These are phyloP conservation scores for Ochropleura leucogaster DNA, from an alignment of 2,888 invertebrate genomes.

Conservation along the genomic window DNA sequence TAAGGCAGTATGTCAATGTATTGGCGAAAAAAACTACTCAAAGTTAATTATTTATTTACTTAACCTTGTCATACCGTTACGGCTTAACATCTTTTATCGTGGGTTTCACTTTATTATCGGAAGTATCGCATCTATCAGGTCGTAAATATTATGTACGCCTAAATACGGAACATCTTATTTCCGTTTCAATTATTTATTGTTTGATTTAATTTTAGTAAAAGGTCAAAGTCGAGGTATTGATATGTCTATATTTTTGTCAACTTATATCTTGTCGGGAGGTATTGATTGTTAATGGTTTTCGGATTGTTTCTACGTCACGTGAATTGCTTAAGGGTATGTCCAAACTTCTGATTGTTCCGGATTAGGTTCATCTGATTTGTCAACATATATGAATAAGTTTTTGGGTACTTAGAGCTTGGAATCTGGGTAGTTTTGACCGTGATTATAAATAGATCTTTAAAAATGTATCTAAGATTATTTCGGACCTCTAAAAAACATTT, in stretches of 20 bases:
- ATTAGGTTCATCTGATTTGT: background rate
- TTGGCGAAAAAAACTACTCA: conserved; percentile 21
- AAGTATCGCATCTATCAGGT: conserved; percentile 11
- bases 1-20: conserved; percentile 18
- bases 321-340: background rate
- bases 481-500: background rate
- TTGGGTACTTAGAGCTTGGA: background rate
- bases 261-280: background rate
- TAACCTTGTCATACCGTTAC: conserved; percentile 17
- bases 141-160: conserved; percentile 1
- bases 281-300: background rate
- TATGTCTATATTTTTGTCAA: background rate
- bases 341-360: background rate
- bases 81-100: conserved; percentile 1
- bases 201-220: conserved; percentile 31
- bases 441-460: background rate
- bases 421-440: background rate
- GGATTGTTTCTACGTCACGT: background rate
- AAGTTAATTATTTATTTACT: conserved; percentile 14
- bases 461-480: background rate
- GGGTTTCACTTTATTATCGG: conserved; percentile 23
- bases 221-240: conserved; percentile 34
- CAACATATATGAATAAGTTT: background rate
- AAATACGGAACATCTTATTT: conserved; percentile 32
- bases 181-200: conserved; percentile 22